Base-by-base conservation (phyloP, 1,140 invertebrate genomes). In the Spodoptera litura region DNA sequence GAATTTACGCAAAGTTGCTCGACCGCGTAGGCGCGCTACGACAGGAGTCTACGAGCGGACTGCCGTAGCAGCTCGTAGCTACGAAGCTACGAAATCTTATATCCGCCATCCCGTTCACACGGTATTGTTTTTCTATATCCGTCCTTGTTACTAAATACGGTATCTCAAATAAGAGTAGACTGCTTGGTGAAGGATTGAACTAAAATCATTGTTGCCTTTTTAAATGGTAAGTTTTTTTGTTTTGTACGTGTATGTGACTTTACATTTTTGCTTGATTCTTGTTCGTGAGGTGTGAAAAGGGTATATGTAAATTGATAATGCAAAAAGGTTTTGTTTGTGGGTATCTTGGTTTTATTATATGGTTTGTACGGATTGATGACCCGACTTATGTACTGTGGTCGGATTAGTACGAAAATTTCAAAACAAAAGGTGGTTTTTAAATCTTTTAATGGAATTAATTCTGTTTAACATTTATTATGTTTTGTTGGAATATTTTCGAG, bases 181-280 rank as follows among this genome's bases (percentile, higher is more conserved):
- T 86, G 83, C 89, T 91, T 91, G 87, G 82, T 82, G 78, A 89
- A 87, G 80, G 87, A 88, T 91, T 87, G 77, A 86, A 84, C 83
- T 83, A 82, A 86, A 88, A 89, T 87, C 88, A 90, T 90, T 90
- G 87, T 91, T 91, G 87, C 85, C 85, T 82, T 92, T 91, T 91
- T 85, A 80, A 70, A 84, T 81, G 84, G 85, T 84, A 86, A 86
- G 85, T 85, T 83, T 86, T 83, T 81, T 87, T 87, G 81, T 89
- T 84, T 89, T 88, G 85, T 87, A 15, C 27, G 35, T 79, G 31
- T 82, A 75, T 77, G 80, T 85, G 81, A 84, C 73, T 83, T 56
- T 56, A 68, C 38, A 52, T 27, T 52, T n/a, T 51, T 52, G 52
- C 52, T 70, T 70, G 64, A 62, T 62, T 61, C 76, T 73, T 83